Evolutionary conservation across 2,888 invertebrate genomes (phyloP), one percentile per base, ranked within the genome.

Genomic region (Falcaria lacertinaria): DNA sequence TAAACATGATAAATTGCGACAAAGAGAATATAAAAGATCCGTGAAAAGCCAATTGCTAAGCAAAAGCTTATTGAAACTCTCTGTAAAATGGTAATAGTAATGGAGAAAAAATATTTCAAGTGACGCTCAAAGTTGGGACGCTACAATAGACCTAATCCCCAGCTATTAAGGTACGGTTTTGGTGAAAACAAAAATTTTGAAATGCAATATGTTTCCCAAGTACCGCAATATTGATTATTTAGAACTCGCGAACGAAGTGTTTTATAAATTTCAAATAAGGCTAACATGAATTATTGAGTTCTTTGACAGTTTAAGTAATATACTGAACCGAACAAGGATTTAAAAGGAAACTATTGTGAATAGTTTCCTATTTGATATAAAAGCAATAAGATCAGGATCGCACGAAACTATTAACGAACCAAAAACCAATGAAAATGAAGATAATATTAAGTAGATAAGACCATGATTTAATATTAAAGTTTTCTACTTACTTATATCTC

Each of bases 31-130:
- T 51, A 54, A 52, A 52, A 48, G 52, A 54, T 55, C 56, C 53
- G 43, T 45, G 53, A 59, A 64, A 60, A 54, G 55, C 53, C 57
- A 57, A 58, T 58, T 58, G 47, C 53, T 51, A 64, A 60, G 60
- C 50, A 54, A 58, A 52, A 62, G 52, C 64, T 63, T 61, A 65
- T 65, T 68, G 57, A 58, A 65, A 62, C 49, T 62, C 55, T 52
- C 43, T 60, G 51, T 61, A 53, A 57, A 64, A 60, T 55, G 62
- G 53, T 54, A 60, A 60, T 53, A 53, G 56, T 52, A 48, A 45
- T 45, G 39, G 39, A 45, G 39, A 55, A 54, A 55, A 64, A 64
- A 55, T 56, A 51, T 41, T 42, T 11, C 46, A 57, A 57, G 54
- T 43, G 61, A 49, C 44, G 44, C 47, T 52, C 34, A 53, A 58